Evolutionary conservation across 2,888 invertebrate species (phyloP), one percentile per base, ranked within the genome.

Genomic region (Dryobota labecula): DNA sequence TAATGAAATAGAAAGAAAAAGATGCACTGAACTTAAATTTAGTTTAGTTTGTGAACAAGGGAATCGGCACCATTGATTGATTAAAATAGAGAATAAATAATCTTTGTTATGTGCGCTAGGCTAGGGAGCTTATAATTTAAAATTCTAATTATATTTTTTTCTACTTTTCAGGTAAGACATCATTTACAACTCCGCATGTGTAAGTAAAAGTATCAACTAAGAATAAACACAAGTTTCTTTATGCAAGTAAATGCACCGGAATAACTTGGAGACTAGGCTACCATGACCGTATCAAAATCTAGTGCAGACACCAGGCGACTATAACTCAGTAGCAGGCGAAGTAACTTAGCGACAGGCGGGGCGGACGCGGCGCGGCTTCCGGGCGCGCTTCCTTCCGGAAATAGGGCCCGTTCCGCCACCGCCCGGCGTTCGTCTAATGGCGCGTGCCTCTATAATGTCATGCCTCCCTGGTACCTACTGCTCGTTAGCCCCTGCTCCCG

Each of bases 371-470:
- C 89, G 91, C 87, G 91, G 93, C 94, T 92, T 94, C 94, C 95
- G 92, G 92, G 89, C 89, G 89, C 88, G 90, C 93, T 94, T 95
- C 95, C 95, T 92, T 91, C 90, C 94, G 95, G 95, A 95, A 95
- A 95, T 95, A 95, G 95, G 94, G 94, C 94, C 94, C 94, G 92
- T 94, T 95, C 94, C 95, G 93, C 91, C 84, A 78, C 89, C 86
- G 86, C 86, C 86, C 82, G 84, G 73, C 84, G 76, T 74, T 82
- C 83, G 84, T 87, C 89, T 91, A 92, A 91, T 91, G 92, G 90
- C 88, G 90, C 94, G 92, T 93, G 93, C 92, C 92, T 86, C 91
- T 90, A 88, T 92, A 92, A 93, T 93, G 92, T 93, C 93, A 92
- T 95, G 94, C 91, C 90, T 89, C 91, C 93, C 93, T 94, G 91